phyloP scores from a whole-genome alignment of 2,888 invertebrate species.

The Drosophila nigricruria region DNA sequence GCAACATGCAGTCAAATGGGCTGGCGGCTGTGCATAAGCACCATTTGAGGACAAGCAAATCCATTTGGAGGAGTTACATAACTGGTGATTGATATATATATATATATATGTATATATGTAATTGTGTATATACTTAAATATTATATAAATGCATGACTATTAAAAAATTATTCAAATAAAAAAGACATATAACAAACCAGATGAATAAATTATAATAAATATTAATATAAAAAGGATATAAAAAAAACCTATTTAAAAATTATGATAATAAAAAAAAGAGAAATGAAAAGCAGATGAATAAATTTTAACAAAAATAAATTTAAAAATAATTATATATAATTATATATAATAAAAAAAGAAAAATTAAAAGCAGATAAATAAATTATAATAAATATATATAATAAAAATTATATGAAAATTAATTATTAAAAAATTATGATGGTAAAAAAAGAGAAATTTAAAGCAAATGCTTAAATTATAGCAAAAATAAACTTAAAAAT shows the following conservation, averaged over 20 bases:
- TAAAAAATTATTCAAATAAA: not conserved
- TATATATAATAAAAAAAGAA: no score
- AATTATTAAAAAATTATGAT: not conserved
- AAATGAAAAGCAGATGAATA: not conserved
- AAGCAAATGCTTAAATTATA: no score
- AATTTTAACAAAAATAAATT: not conserved
- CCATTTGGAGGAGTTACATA: constrained; percentile 1
- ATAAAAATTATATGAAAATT: not conserved
- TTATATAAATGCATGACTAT: not conserved
- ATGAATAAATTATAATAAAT: not conserved
- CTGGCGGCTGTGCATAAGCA: constrained; percentile 10
- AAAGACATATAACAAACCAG: not conserved
- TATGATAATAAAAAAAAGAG: not conserved
- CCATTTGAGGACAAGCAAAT: constrained; percentile 56
- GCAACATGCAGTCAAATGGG: constrained; percentile 24
- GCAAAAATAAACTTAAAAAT: no score
- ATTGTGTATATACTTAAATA: no score
- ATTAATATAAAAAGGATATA: not conserved
- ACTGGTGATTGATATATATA: not conserved
- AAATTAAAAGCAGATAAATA: not conserved
- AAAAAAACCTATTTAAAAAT: not conserved
- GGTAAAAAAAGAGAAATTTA: no score
- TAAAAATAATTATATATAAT: not conserved
- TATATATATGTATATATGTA: not conserved
- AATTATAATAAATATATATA: not conserved